Evolutionary conservation across 2,888 invertebrate species (phyloP).

Genomic region (Cryptus viduatorius): DNA sequence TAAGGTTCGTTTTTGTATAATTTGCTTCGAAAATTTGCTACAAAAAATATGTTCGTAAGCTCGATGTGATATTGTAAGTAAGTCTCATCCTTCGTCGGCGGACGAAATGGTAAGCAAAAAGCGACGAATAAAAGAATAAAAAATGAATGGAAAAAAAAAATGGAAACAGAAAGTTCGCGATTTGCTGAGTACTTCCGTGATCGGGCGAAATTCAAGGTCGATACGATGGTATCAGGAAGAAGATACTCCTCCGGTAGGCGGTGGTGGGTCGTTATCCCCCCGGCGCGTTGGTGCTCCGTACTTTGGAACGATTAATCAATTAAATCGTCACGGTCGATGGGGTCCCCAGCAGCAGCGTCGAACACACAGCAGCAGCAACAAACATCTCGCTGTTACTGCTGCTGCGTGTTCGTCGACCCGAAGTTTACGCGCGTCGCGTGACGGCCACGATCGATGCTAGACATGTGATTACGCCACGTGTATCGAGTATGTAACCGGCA

Average conservation of each 20-base stretch:
- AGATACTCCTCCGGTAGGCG: slow-evolving; percentile 42
- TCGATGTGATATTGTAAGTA: slow-evolving; percentile 62
- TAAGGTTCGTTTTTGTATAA: not conserved
- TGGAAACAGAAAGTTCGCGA: slow-evolving; percentile 36
- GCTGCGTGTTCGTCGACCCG: slow-evolving; percentile 70
- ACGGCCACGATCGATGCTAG: slow-evolving; percentile 76
- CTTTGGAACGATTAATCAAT: slow-evolving; percentile 78
- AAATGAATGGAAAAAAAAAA: slow-evolving; percentile 7
- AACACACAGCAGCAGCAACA: slow-evolving; percentile 26
- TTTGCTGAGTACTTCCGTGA: slow-evolving; percentile 70
- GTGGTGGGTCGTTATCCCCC: slow-evolving; percentile 49
- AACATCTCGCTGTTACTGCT: slow-evolving; percentile 24
- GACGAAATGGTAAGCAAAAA: slow-evolving; percentile 19
- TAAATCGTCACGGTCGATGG: slow-evolving; percentile 75
- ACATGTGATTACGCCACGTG: slow-evolving; percentile 78
- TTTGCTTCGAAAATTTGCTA: slow-evolving; percentile 28
- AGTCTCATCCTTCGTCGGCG: slow-evolving; percentile 35
- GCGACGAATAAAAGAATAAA: slow-evolving; percentile 2
- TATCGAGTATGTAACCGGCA: slow-evolving; percentile 65
- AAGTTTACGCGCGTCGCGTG: slow-evolving; percentile 76
- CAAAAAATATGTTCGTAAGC: slow-evolving; percentile 38
- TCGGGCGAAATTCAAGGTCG: slow-evolving; percentile 75
- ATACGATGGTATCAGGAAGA: slow-evolving; percentile 64
- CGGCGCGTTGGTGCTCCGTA: slow-evolving; percentile 63
- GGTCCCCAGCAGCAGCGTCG: slow-evolving; percentile 62